These are phyloP conservation scores for Apus apus DNA, from an alignment of 2,113 vertebrate genomes.

Conservation along the genomic window DNA sequence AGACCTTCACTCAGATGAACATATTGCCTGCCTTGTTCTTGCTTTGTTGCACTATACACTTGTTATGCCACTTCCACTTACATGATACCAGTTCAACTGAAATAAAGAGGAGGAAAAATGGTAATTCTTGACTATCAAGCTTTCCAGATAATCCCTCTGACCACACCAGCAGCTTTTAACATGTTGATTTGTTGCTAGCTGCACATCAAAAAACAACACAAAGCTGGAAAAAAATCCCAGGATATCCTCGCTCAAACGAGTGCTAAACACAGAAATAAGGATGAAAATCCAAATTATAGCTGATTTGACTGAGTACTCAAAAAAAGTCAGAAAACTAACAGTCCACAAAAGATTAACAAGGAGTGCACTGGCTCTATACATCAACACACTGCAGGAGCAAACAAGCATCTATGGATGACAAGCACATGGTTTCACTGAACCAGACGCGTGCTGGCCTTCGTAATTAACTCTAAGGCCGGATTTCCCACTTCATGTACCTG, in stretches of 20 bases:
- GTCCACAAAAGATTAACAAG: background rate
- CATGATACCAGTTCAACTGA: background rate
- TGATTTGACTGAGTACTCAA: background rate
- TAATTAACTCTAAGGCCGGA: background rate
- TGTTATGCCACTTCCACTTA: background rate
- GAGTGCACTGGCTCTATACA: accelerated
- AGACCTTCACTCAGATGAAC: background rate
- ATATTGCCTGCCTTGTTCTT: background rate
- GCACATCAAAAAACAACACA: background rate
- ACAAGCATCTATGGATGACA: too few species aligned
- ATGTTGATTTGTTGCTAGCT: accelerated
- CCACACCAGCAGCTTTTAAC: background rate
- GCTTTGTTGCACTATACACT: background rate
- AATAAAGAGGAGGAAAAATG: accelerated
- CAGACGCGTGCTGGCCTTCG: background rate
- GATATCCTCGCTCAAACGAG: background rate
- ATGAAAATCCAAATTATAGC: background rate
- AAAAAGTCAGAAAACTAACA: background rate
- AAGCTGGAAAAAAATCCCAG: background rate
- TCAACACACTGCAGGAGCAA: accelerated
- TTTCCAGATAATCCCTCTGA: background rate
- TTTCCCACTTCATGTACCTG: accelerated
- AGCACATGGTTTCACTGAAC: background rate
- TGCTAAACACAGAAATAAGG: background rate
- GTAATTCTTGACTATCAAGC: accelerated